Evolutionary conservation across 2,113 vertebrate genomes (phyloP), one percentile per base, ranked within the genome.

Genomic region (Spizaetus ornatus): DNA sequence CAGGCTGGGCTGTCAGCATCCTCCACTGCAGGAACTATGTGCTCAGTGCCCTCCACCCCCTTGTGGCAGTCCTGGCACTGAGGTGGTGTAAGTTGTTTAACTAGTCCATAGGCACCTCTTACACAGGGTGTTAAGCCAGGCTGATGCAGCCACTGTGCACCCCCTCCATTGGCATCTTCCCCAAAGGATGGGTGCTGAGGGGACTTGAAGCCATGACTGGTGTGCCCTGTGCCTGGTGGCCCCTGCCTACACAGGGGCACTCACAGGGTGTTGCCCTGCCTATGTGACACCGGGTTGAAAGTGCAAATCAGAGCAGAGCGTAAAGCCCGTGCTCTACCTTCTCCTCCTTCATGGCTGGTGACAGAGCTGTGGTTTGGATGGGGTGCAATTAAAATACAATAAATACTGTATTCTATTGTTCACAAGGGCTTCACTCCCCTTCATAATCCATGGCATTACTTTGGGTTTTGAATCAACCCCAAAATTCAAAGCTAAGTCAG

Each of bases 381-480:
- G 62, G 17, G 5, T 77, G 78, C 61, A 86, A 91, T 73, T 91
- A 86, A 87, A 93, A 77, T 21, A 23, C 76, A 88, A 62, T 66
- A 83, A 86, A 74, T 70, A 74, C 50, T 63, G n/a, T 47, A 59
- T 82, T 48, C 81, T 82, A n/a, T 70, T 84, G 29, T 74, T 93
- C 67, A 71, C 31, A 31, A 11, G 13, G 61, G 62, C 66, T 88
- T 94, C 38, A 53, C 58, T 96, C 18, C 43, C 40, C 38, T 82
- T 73, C 67, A 26, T n/a, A 77, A 80, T 61, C 34, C 0, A 0
- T 52, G n/a, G n/a, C 40, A 61, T 27, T 62, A 71, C 71, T 93
- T 36, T 73, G 59, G 74, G 31, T 79, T 87, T 91, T 97, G 73
- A 95, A 89, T 79, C 72, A 47, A 95, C 10, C 32, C 47, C 79